Conservation (phyloP, 2,113 vertebrate species). For the Myrmecophaga tridactyla region DNA sequence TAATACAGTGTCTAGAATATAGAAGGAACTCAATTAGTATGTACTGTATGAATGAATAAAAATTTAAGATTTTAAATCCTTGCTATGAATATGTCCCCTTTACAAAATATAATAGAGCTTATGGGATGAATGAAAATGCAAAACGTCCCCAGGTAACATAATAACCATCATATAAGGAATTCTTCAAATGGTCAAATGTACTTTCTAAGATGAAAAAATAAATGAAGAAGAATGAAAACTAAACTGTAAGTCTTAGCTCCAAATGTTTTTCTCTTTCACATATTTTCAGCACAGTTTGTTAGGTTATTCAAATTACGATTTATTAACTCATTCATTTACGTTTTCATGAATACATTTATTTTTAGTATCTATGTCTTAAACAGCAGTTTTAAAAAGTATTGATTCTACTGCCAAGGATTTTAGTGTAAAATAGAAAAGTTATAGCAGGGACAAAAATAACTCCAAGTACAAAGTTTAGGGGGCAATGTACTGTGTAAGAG, state of each 20-base stretch:
- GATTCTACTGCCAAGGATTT: conserved; percentile 26
- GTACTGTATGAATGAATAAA: not conserved
- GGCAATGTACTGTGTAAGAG: not conserved
- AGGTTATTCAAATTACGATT: not conserved
- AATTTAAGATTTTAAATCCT: not conserved
- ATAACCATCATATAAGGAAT: not conserved
- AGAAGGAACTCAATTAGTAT: not conserved
- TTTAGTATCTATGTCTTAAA: not conserved
- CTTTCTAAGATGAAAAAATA: not conserved
- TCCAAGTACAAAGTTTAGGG: not conserved
- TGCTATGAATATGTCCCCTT: not conserved
- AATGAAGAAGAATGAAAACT: not conserved
- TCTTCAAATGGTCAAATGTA: not conserved
- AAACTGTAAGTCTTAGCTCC: not conserved
- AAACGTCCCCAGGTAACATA: not conserved
- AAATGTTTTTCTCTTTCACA: not conserved
- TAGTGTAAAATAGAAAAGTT: not conserved
- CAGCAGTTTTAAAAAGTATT: not conserved
- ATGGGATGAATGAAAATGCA: not conserved
- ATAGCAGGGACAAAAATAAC: not conserved
- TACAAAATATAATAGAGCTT: not conserved
- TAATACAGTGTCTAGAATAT: not conserved
- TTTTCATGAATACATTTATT: conserved; percentile 11
- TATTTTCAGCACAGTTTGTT: not conserved
- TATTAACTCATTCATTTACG: not conserved